Evolutionary conservation across 2,797 vertebrate genomes (phyloP).

Genomic region (Dipus sagitta): DNA sequence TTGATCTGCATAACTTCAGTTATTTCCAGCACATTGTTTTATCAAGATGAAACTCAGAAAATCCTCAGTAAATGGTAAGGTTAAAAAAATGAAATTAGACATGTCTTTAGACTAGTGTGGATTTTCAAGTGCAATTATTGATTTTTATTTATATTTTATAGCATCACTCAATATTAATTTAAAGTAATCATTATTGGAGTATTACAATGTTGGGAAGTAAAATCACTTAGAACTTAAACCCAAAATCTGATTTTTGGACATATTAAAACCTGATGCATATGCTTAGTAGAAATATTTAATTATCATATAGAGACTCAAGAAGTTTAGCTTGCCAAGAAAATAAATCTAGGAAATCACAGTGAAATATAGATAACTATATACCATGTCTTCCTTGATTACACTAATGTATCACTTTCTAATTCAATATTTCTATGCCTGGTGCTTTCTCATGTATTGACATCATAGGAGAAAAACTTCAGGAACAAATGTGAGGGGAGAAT

Average conservation of each 20-base stretch:
- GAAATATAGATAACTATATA: neutral
- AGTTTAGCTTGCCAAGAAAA: conserved; percentile 25
- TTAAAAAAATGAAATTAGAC: neutral
- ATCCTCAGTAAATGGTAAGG: neutral
- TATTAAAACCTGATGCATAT: neutral
- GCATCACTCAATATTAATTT: neutral
- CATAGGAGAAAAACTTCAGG: neutral
- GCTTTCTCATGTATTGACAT: neutral
- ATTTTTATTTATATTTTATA: neutral
- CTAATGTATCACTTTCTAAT: neutral
- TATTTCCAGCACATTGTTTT: neutral
- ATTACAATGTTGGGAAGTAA: neutral
- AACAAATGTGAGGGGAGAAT: neutral
- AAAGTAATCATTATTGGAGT: neutral
- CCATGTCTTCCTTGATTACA: neutral
- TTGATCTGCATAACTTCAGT: neutral
- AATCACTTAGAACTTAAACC: conserved; percentile 5
- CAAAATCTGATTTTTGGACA: neutral
- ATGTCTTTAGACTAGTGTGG: neutral
- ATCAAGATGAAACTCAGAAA: conserved; percentile 16
- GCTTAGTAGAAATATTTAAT: conserved; percentile 18
- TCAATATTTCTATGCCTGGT: neutral
- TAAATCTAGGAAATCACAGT: neutral
- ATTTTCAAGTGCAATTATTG: neutral
- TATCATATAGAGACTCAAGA: neutral